A percentile compares a stretch with the other conserved stretches of the same genome.
phyloP scores from a whole-genome alignment of 2,797 vertebrate genomes.

The Manis pentadactyla region DNA sequence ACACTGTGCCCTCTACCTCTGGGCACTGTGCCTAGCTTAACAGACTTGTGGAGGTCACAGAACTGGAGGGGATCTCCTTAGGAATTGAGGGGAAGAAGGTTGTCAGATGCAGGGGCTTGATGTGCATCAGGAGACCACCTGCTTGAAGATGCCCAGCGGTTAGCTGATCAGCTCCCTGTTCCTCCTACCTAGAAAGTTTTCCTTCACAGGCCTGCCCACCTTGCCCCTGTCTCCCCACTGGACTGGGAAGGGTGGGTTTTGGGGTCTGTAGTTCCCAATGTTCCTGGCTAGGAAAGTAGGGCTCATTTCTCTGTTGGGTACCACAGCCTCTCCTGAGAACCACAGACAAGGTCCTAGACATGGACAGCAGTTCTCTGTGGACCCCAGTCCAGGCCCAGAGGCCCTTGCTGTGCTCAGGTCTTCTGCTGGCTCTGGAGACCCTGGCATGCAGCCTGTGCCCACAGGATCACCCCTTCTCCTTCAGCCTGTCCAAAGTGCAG shows the following conservation, averaged over 20 bases:
- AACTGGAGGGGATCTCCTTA: not conserved
- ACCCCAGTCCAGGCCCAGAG: not conserved
- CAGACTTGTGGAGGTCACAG: not conserved
- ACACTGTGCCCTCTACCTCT: not conserved
- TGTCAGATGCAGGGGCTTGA: not conserved
- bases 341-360: slow-evolving; percentile 75
- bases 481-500: slow-evolving; percentile 62
- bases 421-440: slow-evolving; percentile 79
- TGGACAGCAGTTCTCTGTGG: slow-evolving; percentile 73
- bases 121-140: not conserved
- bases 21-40: not conserved
- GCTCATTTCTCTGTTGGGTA: not conserved
- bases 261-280: not conserved
- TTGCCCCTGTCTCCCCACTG: not conserved
- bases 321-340: slow-evolving; percentile 74
- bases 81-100: not conserved
- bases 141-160: not conserved
- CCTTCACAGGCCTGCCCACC: not conserved
- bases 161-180: not conserved
- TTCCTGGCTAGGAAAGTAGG: not conserved
- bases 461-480: slow-evolving; percentile 11
- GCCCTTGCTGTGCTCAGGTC: not conserved
- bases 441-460: slow-evolving; percentile 60
- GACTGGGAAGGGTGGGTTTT: not conserved
- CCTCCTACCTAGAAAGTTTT: not conserved